These are phyloP conservation scores for Mormyrops boulengeri DNA, from an alignment of 2,797 vertebrate species.

Conservation along the genomic window DNA sequence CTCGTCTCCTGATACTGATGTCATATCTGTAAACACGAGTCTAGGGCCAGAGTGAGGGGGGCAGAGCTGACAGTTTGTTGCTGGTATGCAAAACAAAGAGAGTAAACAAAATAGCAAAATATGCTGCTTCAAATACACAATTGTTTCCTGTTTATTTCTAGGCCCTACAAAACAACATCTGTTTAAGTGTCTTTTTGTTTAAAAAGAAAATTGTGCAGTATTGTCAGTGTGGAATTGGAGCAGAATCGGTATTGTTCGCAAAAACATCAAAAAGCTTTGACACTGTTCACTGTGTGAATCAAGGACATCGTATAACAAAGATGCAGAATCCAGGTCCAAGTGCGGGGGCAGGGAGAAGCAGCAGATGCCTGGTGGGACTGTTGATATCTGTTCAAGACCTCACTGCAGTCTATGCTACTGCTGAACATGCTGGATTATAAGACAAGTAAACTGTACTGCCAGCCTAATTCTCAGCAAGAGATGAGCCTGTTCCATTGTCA, in stretches of 20 bases:
- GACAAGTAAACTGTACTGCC: neutral
- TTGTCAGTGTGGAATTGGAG: neutral
- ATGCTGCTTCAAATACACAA: neutral
- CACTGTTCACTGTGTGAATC: neutral
- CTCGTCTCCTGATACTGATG: neutral
- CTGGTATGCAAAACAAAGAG: neutral
- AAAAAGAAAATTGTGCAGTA: neutral
- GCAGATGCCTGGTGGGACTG: neutral
- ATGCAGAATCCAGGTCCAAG: neutral
- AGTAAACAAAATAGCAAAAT: neutral
- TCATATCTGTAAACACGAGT: neutral
- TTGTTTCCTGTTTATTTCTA: neutral
- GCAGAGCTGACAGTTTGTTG: neutral
- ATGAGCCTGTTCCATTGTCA: neutral
- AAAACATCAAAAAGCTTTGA: neutral
- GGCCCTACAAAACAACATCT: neutral
- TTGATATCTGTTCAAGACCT: neutral
- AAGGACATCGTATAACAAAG: neutral
- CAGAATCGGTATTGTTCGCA: neutral
- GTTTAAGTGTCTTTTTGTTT: neutral
- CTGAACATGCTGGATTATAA: neutral
- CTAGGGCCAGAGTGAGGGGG: neutral
- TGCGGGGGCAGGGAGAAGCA: neutral
- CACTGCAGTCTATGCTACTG: neutral
- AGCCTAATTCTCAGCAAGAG: neutral